Evolutionary conservation across 2,888 invertebrate genomes (phyloP), one percentile per base, ranked within the genome.

Genomic region (Scelioninae gen. 2): DNA sequence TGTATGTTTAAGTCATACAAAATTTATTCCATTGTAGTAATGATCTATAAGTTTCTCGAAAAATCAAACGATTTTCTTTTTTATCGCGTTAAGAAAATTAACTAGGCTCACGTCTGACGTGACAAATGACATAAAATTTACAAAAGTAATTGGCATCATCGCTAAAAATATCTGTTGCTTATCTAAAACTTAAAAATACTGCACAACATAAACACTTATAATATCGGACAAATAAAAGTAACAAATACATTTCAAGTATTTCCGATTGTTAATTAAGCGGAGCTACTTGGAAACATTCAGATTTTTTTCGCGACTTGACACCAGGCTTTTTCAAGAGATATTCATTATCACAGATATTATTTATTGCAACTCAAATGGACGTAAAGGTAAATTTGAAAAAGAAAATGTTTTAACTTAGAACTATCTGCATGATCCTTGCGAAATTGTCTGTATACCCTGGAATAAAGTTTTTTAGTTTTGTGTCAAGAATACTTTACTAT

Each of bases 271-370:
- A n/a, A n/a, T n/a, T n/a, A n/a, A n/a, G n/a, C n/a, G n/a, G n/a
- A n/a, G n/a, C n/a, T n/a, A n/a, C n/a, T 16, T 22, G 25, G 13
- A 18, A 63, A 52, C 6, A 0, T 31, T 43, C 16, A 10, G 15
- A 19, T 2, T 13, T 57, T 25, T 28, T 25, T 53, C 16, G 11
- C n/a, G 1, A 52, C 18, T 25, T 31, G 22, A 15, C 19, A 53
- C 37, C 37, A 37, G 18, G 2, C 53, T 4, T 3, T 55, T n/a
- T n/a, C n/a, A n/a, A n/a, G 33, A 55, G 25, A 57, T 57, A 25
- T 43, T 50, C 13, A 2, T 63, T 70, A 70, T 70, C 70, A 70
- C 70, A 70, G 70, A 70, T 70, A 61, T 57, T 70, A 57, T 55
- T 70, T 50, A 55, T 69, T 33, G 55, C 48, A 69, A 69, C n/a